Evolutionary conservation across 1,140 invertebrate genomes (phyloP).

Genomic region (Drosophila eugracilis): DNA sequence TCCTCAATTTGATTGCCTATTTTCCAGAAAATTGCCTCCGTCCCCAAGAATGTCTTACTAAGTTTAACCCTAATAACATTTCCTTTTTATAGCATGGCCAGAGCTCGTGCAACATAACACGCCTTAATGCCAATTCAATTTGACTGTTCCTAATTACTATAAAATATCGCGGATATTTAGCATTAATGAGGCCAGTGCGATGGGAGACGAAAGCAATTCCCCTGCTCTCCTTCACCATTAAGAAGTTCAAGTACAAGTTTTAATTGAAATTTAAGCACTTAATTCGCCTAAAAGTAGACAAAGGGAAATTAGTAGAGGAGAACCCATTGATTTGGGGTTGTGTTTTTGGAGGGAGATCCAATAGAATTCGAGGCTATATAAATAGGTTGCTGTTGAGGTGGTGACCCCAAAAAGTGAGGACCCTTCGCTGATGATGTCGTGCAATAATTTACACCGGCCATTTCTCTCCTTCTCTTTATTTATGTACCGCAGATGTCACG

Average conservation of each 20-base stretch:
- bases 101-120: slow-evolving; percentile 9
- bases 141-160: slow-evolving; percentile 68
- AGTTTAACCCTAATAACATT: slow-evolving; percentile 55
- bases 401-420: slow-evolving; percentile 19
- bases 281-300: slow-evolving; percentile 48
- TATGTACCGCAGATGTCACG: slow-evolving; percentile 77
- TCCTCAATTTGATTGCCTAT: background rate
- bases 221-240: background rate
- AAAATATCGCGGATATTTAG: slow-evolving; percentile 71
- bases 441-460: slow-evolving; percentile 69
- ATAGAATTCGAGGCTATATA: slow-evolving; percentile 1
- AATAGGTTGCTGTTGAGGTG: slow-evolving; percentile 21
- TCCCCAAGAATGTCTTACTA: slow-evolving; percentile 10
- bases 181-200: slow-evolving; percentile 55
- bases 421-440: slow-evolving; percentile 41
- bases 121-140: slow-evolving; percentile 58
- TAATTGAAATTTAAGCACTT: slow-evolving; percentile 82
- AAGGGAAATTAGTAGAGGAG: background rate
- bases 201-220: slow-evolving; percentile 22
- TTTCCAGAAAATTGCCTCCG: slow-evolving; percentile 1
- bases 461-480: slow-evolving; percentile 51
- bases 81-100: slow-evolving; percentile 48
- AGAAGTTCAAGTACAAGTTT: slow-evolving; percentile 56
- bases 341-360: slow-evolving; percentile 1
- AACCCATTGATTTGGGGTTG: slow-evolving; percentile 46